Base-by-base conservation (phyloP, 2,888 invertebrate genomes). In the Loripinus fragilis region DNA sequence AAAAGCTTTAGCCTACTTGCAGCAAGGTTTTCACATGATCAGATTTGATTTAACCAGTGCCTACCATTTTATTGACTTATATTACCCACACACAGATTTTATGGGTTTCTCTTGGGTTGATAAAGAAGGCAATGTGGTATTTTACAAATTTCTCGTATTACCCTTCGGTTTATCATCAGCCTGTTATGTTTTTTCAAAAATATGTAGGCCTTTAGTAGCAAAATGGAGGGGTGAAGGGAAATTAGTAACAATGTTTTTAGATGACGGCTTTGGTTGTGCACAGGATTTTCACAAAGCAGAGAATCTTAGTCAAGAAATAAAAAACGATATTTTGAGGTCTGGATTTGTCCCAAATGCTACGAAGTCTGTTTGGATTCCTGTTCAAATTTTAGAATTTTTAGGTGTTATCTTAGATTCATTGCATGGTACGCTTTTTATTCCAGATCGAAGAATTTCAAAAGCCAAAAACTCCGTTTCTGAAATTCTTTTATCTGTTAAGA, bases 11-110 rank as follows among this genome's bases (percentile, higher is more conserved):
- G 71, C 68, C 0, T 78, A 48, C 69, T 41, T 74, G 3, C 41
- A 69, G 33, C 52, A 75, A 48, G 72, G 72, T 8, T 73, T 41
- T 64, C 69, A 60, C 28, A 65, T 74, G 65, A 50, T 79, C 0
- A 75, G 65, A 41, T 79, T 79, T 65, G 75, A 79, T 65, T 17
- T 79, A 7, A 75, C 67, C 0, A 72, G 75, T 52, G 75, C 79
- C 0, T 79, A 79, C 45, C 75, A 79, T 78, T 78, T 78, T 41
- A 74, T 79, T 30, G 75, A 79, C 25, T 65, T 72, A 28, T 70
- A 17, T 50, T 12, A 74, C 10, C 42, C 71, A 17, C 74, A 78
- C 15, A 78, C 75, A 42, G 60, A 74, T 20, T 78, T 50, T 48
- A 28, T 74, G 7, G 71, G 76, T 8, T 76, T 76, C 67, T 0